A percentile compares a stretch with the other conserved stretches of the same genome.
phyloP scores from a whole-genome alignment of 2,888 invertebrate genomes.

The Volucella bombylans region DNA sequence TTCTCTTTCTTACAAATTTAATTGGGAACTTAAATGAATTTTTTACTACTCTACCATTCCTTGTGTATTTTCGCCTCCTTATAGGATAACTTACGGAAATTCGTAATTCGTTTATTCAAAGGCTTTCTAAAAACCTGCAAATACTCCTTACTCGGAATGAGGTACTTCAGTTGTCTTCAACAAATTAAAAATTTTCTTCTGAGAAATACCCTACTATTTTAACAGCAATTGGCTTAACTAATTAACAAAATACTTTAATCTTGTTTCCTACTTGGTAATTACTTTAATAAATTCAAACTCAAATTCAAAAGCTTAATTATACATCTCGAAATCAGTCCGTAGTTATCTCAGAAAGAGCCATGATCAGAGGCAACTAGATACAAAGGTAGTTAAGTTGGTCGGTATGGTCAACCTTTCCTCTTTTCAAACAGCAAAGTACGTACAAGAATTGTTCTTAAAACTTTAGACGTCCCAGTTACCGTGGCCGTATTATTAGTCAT shows the following conservation, averaged over 20 bases:
- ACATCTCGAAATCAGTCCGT: slow-evolving; percentile 26
- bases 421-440: neutral
- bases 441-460: slow-evolving; percentile 11
- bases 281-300: slow-evolving; percentile 43
- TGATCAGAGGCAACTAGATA: neutral
- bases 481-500: slow-evolving; percentile 51
- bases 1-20: too few species aligned
- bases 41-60: too few species aligned
- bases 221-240: slow-evolving; percentile 26
- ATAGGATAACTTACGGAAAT: too few species aligned
- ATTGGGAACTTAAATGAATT: too few species aligned
- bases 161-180: neutral
- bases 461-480: slow-evolving; percentile 55
- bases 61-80: too few species aligned
- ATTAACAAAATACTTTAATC: slow-evolving; percentile 48
- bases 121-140: too few species aligned
- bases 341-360: slow-evolving; percentile 19
- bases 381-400: too few species aligned
- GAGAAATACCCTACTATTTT: slow-evolving; percentile 2
- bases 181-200: neutral
- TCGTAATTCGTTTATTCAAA: too few species aligned
- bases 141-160: too few species aligned
- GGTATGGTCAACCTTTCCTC: neutral
- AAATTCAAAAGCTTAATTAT: slow-evolving; percentile 54
- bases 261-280: slow-evolving; percentile 26